Conservation (phyloP, 2,888 invertebrate genomes). For the Bombylius major region DNA sequence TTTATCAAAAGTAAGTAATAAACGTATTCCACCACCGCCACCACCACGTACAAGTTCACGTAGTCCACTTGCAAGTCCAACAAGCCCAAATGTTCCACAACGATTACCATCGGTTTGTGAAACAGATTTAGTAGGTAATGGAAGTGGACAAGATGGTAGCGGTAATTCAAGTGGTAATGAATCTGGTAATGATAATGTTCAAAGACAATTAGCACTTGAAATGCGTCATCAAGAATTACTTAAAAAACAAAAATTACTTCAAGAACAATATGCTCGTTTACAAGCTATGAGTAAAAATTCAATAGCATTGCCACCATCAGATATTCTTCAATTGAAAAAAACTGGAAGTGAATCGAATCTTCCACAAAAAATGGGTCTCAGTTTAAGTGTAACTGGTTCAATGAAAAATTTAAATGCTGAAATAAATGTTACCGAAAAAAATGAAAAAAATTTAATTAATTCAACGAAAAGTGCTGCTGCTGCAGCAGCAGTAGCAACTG, state of each 20-base stretch:
- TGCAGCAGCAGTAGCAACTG: conserved; percentile 19
- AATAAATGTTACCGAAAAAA: conserved; percentile 18
- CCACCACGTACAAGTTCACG: conserved; percentile 84
- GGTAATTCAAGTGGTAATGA: conserved; percentile 64
- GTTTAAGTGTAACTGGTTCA: conserved; percentile 35
- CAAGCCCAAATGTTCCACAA: conserved; percentile 55
- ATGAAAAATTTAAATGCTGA: conserved; percentile 25
- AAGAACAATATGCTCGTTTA: conserved; percentile 81
- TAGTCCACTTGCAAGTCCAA: conserved; percentile 75
- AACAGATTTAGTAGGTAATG: conserved; percentile 22
- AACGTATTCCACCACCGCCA: conserved; percentile 78
- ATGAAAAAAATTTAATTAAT: conserved; percentile 22
- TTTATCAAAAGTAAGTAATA: conserved; percentile 54
- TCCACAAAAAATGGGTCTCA: conserved; percentile 68
- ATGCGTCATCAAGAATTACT: conserved; percentile 79
- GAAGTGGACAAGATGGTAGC: conserved; percentile 21
- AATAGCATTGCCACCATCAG: conserved; percentile 48
- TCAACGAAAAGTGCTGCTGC: conserved; percentile 14
- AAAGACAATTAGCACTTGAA: conserved; percentile 65
- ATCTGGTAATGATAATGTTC: conserved; percentile 59
- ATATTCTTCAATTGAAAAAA: conserved; percentile 50
- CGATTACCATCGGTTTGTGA: conserved; percentile 38
- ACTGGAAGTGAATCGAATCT: conserved; percentile 82
- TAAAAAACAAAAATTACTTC: conserved; percentile 74
- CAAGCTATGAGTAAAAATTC: conserved; percentile 76